Evolutionary conservation across 2,797 vertebrate species (phyloP), one percentile per base, ranked within the genome.

Genomic region (Tokudaia muenninki): DNA sequence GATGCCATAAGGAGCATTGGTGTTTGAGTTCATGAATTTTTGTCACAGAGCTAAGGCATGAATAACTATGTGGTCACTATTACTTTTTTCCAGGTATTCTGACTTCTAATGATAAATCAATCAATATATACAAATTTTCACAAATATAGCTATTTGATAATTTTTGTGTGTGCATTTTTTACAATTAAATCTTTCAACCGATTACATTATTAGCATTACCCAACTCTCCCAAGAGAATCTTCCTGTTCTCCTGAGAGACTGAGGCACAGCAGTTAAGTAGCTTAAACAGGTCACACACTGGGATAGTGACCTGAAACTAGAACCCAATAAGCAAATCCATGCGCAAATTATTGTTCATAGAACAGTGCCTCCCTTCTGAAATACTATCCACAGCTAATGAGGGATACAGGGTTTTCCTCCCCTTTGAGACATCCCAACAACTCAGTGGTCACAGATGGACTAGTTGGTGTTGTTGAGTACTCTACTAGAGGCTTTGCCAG

Each of bases 181-280:
- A 55, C 91, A 95, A 89, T 93, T 37, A 90, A 90, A 81, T 63
- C 41, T 75, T 81, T 83, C 37, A 63, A 61, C 34, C 17, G 59
- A n/a, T 59, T 93, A 24, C 47, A 95, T 95, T 41, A 75, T 92
- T 79, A 87, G 52, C 29, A 94, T 9, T n/a, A 82, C 6, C 31
- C 75, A 70, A 70, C 5, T 61, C 10, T 80, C 37, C 70, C 72
- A 52, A 74, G 65, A 87, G 9, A 72, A 82, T 61, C 14, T 1
- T 3, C 0, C 0, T 93, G 97, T 65, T 81, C 87, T 57, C 26
- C 41, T 57, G 29, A 9, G 16, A 91, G 8, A 75, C 22, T 84
- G 72, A 95, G 21, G 31, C 22, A 74, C 0, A 63, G 87, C 55
- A 84, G 6, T 1, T 2, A 96, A 93, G 17, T 34, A 0, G 0